phyloP scores from a whole-genome alignment of 2,113 vertebrate genomes.

The Tursiops truncatus region DNA sequence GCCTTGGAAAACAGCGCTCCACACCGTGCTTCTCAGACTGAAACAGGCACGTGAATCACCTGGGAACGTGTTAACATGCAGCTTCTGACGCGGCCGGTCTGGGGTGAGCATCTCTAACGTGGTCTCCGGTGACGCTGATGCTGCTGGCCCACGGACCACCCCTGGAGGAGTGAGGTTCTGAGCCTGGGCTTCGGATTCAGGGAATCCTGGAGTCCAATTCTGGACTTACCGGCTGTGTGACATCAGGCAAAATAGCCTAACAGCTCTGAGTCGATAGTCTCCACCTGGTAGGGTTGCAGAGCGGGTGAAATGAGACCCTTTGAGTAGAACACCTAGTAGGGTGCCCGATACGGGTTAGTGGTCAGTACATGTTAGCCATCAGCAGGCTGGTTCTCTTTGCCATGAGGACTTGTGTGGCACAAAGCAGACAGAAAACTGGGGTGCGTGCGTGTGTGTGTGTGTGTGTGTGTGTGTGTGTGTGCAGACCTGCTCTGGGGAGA shows the following conservation, averaged over 20 bases:
- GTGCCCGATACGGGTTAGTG: not conserved
- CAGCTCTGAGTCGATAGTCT: not conserved
- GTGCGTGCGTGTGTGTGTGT: not conserved
- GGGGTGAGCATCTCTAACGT: not conserved
- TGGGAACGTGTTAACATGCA: not conserved
- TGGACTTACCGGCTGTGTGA: slow-evolving; percentile 28
- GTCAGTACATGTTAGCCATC: not conserved
- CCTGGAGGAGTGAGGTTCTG: not conserved
- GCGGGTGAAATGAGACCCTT: not conserved
- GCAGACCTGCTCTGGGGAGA: not conserved
- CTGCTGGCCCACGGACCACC: not conserved
- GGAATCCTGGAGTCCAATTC: not conserved
- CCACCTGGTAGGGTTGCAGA: not conserved
- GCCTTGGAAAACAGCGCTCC: not conserved
- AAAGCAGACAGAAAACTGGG: not conserved
- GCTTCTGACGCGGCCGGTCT: not conserved
- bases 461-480: not conserved
- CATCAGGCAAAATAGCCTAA: not conserved
- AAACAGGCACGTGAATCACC: not conserved
- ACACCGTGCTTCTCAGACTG: not conserved
- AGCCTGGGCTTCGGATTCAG: not conserved
- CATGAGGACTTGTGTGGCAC: not conserved
- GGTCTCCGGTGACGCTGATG: not conserved
- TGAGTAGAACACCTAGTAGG: not conserved
- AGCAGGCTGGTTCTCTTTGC: not conserved